These are phyloP conservation scores for Chelonus formosanus DNA, from an alignment of 2,888 invertebrate genomes.

Conservation along the genomic window DNA sequence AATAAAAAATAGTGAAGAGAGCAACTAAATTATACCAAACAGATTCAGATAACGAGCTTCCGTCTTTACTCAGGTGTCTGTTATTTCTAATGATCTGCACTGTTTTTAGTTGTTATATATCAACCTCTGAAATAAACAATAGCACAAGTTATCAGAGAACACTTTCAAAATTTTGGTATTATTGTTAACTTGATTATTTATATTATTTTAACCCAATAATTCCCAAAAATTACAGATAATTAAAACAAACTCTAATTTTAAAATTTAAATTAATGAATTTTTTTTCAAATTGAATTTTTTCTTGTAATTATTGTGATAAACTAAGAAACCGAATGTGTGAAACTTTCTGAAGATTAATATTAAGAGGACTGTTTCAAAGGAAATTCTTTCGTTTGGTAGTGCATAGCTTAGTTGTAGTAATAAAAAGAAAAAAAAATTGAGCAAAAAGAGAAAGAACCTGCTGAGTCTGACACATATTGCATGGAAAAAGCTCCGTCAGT, in stretches of 20 bases:
- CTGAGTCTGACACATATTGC: slow-evolving; percentile 28
- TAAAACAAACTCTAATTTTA: no score
- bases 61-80: slow-evolving; percentile 58
- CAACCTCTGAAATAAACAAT: not conserved
- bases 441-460: slow-evolving; percentile 1
- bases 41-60: slow-evolving; percentile 55
- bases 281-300: no score
- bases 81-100: slow-evolving; percentile 61
- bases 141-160: no score
- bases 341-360: no score
- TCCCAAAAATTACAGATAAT: no score
- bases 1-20: not conserved
- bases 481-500: slow-evolving; percentile 24
- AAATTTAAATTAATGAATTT: no score
- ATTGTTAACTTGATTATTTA: no score
- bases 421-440: not conserved
- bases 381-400: not conserved
- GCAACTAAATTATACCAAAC: no score
- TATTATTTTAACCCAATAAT: no score
- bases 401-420: not conserved
- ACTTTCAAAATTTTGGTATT: no score
- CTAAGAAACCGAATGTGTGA: no score
- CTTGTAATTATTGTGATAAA: no score
- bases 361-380: not conserved
- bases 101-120: slow-evolving; percentile 51